Evolutionary conservation across 1,140 invertebrate species (phyloP), one percentile per base, ranked within the genome.

Genomic region (Asbolus verrucosus): DNA sequence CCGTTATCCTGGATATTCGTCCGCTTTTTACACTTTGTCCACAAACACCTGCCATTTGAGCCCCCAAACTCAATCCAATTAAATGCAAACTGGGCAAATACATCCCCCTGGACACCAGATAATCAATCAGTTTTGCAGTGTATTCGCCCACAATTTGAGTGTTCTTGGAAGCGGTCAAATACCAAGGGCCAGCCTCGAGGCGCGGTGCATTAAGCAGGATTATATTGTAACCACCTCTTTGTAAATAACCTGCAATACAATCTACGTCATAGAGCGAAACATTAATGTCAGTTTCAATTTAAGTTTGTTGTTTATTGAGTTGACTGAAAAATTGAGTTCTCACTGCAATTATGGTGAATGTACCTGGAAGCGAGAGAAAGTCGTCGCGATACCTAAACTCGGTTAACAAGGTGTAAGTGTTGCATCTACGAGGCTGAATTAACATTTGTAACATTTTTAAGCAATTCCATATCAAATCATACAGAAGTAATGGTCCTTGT

Each of bases 1-100:
- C 86, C 65, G 81, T 82, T 9, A 83, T 81, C 30, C 80, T 73
- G 41, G 75, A 75, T 13, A 83, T 78, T 13, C 77, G 74, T 1
- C 81, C 81, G 13, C 72, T 76, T 65, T 73, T 77, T 1, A 83
- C 76, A 39, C 79, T 76, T 14, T 76, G 71, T 3, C 80, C 81
- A 21, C 79, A 79, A 61, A 89, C 88, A 0, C 88, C 89, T 0
- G 88, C 86, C 69, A 89, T 86, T 67, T 90, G 89, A 4, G 81
- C 81, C 0, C 81, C 81, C 59, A 82, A 69, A 66, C 80, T 81
- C 75, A 89, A 87, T 0, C 89, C 89, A 67, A 90, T 86, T 24
- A 90, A 71, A 78, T 90, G 89, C 63, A 86, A 63, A 39, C 75
- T 77, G 9, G 76, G 76, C 43, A 80, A 71, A 61, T 80, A 68